phyloP scores from a whole-genome alignment of 2,888 invertebrate genomes.

The Eilema griseolum region DNA sequence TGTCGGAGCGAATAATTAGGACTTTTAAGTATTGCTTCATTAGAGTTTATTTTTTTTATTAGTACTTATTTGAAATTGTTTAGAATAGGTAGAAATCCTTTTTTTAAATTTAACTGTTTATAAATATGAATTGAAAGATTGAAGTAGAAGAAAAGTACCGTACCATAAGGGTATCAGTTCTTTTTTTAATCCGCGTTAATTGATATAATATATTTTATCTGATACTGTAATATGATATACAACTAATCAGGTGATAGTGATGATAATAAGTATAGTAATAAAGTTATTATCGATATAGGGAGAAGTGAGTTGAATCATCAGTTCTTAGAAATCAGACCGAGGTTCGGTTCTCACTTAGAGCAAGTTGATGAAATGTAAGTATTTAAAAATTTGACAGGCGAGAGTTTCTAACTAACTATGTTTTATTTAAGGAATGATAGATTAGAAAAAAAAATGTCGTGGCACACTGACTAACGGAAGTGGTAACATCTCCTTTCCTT shows the following conservation, averaged over 20 bases:
- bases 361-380: too few relatives aligned
- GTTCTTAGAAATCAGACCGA: not conserved
- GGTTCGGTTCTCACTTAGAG: not conserved
- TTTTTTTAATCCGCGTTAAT: conserved; percentile 2
- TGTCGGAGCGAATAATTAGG: conserved; percentile 67
- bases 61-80: not conserved
- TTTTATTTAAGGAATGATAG: too few relatives aligned
- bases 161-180: not conserved
- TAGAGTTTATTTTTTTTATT: conserved; percentile 46
- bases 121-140: not conserved
- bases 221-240: not conserved
- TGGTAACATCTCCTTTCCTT: too few relatives aligned
- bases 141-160: not conserved
- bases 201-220: not conserved
- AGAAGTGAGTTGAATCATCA: not conserved
- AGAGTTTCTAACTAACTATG: too few relatives aligned
- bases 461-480: too few relatives aligned
- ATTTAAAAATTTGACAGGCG: too few relatives aligned
- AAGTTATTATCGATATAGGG: not conserved
- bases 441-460: too few relatives aligned
- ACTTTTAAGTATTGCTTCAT: conserved; percentile 74
- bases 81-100: not conserved
- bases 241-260: not conserved
- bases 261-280: not conserved
- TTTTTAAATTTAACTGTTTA: not conserved